Conservation (phyloP, 2,113 vertebrate species). For the Melanerpes aurifrons region DNA sequence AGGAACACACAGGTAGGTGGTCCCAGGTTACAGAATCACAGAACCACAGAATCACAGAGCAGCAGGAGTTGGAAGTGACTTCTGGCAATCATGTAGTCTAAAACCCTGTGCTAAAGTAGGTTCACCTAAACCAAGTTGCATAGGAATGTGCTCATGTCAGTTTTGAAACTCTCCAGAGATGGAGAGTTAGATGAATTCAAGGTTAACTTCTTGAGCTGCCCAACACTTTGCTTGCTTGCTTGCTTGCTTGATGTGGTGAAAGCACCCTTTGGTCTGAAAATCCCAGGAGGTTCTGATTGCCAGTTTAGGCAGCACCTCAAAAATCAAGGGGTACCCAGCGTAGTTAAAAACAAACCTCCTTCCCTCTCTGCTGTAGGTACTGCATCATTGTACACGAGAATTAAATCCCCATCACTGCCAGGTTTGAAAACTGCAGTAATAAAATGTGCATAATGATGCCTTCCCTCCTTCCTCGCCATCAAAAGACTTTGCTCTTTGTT, state of each 20-base stretch:
- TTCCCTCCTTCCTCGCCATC: neutral
- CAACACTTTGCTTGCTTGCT: neutral
- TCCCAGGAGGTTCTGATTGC: neutral
- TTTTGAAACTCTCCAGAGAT: no score
- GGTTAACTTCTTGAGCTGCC: neutral
- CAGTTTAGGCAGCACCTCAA: neutral
- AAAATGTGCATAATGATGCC: constrained; percentile 21
- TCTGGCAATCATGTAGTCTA: no score
- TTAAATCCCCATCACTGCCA: neutral
- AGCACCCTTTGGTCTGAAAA: neutral
- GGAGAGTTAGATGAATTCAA: no score
- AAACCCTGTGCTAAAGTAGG: no score
- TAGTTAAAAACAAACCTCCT: neutral
- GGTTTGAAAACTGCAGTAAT: constrained; percentile 33
- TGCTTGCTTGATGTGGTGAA: no score
- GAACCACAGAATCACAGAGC: no score
- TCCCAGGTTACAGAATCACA: neutral
- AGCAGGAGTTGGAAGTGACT: no score
- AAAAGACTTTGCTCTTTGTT: neutral
- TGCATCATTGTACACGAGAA: rapidly evolving
- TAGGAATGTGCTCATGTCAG: no score
- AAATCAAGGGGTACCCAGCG: neutral
- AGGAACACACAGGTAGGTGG: neutral
- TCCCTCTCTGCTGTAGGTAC: neutral
- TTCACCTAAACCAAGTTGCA: no score